These are phyloP conservation scores for Drosophila trichaetosa DNA, from an alignment of 2,888 invertebrate genomes.

Conservation along the genomic window DNA sequence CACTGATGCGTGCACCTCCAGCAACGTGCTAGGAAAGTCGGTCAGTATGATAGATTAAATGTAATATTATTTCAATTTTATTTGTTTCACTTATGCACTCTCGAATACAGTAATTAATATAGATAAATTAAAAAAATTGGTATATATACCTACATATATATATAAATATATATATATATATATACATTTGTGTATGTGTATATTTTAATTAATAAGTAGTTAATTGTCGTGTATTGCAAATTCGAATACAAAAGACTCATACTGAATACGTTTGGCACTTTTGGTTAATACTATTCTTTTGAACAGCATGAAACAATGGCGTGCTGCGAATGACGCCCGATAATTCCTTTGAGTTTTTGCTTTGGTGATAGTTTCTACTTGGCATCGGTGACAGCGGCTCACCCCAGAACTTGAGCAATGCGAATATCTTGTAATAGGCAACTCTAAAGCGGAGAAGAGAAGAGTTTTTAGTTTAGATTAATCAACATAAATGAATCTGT, in stretches of 20 bases:
- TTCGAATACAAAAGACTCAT: conserved; percentile 68
- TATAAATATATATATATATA: neutral
- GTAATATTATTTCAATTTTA: conserved; percentile 32
- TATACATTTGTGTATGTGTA: neutral
- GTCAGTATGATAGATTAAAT: conserved; percentile 4
- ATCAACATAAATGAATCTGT: neutral
- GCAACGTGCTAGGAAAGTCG: neutral
- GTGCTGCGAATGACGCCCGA: conserved; percentile 83
- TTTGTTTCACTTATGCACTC: conserved; percentile 39
- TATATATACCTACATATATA: neutral
- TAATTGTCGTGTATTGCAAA: conserved; percentile 59
- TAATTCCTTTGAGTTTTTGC: conserved; percentile 83
- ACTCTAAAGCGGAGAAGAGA: conserved; percentile 61
- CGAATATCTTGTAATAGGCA: conserved; percentile 84
- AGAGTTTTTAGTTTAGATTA: neutral
- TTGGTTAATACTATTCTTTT: conserved; percentile 81
- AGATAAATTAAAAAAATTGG: conserved; percentile 56
- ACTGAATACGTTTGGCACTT: conserved; percentile 84
- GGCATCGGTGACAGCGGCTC: conserved; percentile 84
- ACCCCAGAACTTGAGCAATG: conserved; percentile 84
- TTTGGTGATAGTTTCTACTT: conserved; percentile 84
- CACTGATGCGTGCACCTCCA: neutral
- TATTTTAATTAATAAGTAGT: conserved; percentile 55
- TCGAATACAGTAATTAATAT: conserved; percentile 30
- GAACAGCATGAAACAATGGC: conserved; percentile 82